phyloP scores from a whole-genome alignment of 2,113 vertebrate species.

The Halcyon senegalensis region DNA sequence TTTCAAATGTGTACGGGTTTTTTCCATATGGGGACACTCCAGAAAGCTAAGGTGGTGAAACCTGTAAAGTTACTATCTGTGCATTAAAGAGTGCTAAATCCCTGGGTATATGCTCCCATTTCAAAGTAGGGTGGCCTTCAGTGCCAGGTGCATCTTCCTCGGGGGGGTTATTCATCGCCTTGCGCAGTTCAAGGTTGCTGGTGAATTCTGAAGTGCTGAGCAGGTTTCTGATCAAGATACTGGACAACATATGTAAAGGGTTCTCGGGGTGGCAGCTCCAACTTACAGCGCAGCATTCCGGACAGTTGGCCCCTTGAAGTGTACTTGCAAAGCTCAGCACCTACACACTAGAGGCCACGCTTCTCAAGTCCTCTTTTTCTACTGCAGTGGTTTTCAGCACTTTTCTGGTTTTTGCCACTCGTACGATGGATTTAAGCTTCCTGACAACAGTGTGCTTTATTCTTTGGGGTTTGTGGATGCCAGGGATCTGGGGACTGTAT shows the following conservation, averaged over 20 bases:
- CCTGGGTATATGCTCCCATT: slow-evolving; percentile 41
- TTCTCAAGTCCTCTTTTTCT: neutral
- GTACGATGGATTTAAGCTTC: neutral
- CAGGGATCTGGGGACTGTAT: neutral
- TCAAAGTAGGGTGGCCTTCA: slow-evolving; percentile 12
- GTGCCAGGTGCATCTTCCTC: neutral
- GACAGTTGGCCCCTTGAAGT: neutral
- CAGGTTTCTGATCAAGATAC: neutral
- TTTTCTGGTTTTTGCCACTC: neutral
- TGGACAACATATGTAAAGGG: neutral
- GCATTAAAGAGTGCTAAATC: slow-evolving; percentile 48
- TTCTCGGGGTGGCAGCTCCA: neutral
- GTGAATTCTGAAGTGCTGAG: neutral
- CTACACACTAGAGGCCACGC: accelerated
- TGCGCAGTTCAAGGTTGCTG: neutral
- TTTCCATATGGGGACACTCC: neutral
- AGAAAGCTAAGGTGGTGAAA: neutral
- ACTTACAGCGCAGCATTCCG: neutral
- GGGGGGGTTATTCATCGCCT: neutral
- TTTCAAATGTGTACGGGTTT: neutral
- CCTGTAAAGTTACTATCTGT: neutral
- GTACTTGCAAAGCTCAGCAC: neutral
- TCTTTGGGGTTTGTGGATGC: neutral
- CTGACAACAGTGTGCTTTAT: neutral
- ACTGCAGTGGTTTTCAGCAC: neutral